These are phyloP conservation scores for Petrocephalus zakoni DNA, from an alignment of 2,113 vertebrate genomes.

Conservation along the genomic window DNA sequence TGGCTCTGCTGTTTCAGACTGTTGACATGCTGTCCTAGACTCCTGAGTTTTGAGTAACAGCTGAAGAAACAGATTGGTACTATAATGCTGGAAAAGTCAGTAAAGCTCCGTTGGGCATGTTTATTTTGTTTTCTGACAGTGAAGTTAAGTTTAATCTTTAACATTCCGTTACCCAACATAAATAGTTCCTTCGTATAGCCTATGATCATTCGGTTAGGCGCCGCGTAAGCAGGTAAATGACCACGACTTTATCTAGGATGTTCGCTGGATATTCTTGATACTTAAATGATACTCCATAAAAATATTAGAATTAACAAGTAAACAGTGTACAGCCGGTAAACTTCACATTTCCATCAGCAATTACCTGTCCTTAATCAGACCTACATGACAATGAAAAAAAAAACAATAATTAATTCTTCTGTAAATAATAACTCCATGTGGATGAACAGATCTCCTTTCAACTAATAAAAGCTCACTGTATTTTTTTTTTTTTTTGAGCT, in stretches of 20 bases:
- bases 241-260: background rate
- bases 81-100: background rate
- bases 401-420: slow-evolving; percentile 60
- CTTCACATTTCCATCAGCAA: background rate
- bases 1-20: background rate
- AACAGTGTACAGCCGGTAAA: background rate
- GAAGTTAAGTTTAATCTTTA: background rate
- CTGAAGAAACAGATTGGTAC: background rate
- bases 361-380: slow-evolving; percentile 34
- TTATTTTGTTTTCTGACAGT: background rate
- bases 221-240: background rate
- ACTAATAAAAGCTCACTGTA: slow-evolving; percentile 61
- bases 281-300: background rate
- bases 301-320: background rate
- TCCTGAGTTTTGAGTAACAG: background rate
- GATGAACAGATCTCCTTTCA: slow-evolving; percentile 61
- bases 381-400: slow-evolving; percentile 57
- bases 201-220: background rate
- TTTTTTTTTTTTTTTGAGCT: slow-evolving; percentile 32
- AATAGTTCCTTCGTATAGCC: background rate
- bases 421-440: slow-evolving; percentile 53
- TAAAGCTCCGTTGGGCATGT: background rate
- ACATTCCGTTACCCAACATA: background rate
- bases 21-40: background rate
- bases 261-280: background rate